Conservation (phyloP, 1,140 invertebrate genomes). For the Diachasma alloeum region DNA sequence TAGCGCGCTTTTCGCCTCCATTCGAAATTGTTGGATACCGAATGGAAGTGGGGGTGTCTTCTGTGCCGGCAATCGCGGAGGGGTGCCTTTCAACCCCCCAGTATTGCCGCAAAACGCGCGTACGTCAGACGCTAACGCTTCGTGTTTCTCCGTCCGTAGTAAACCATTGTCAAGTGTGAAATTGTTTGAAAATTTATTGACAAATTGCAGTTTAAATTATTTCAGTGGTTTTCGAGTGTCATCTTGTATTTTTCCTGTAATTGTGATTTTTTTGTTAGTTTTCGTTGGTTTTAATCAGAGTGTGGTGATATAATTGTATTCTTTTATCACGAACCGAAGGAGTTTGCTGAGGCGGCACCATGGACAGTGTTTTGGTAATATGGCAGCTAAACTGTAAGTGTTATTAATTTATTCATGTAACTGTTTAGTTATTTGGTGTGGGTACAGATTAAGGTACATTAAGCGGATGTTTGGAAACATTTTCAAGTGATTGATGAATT, state of each 20-base stretch:
- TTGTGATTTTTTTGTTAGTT: not conserved
- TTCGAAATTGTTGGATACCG: not conserved
- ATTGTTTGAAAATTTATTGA: not conserved
- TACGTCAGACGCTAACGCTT: not conserved
- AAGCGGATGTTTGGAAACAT: no score
- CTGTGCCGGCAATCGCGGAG: not conserved
- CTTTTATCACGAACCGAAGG: not conserved
- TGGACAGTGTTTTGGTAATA: not conserved
- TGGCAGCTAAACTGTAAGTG: not conserved
- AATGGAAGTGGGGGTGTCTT: conserved; percentile 5
- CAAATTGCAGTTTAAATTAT: not conserved
- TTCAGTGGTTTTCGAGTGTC: not conserved
- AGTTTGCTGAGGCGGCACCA: not conserved
- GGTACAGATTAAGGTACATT: not conserved
- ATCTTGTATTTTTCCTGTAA: no score
- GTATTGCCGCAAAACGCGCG: conserved; percentile 20
- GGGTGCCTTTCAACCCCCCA: conserved; percentile 15
- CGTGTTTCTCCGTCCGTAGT: not conserved
- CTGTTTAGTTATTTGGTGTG: no score
- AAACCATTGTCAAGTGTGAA: not conserved
- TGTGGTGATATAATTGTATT: not conserved
- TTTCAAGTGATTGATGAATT: no score
- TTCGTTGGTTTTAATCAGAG: not conserved
- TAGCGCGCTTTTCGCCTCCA: not conserved
- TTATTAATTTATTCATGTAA: not conserved